phyloP scores from a whole-genome alignment of 2,888 invertebrate genomes.

The Fabriciana adippe region DNA sequence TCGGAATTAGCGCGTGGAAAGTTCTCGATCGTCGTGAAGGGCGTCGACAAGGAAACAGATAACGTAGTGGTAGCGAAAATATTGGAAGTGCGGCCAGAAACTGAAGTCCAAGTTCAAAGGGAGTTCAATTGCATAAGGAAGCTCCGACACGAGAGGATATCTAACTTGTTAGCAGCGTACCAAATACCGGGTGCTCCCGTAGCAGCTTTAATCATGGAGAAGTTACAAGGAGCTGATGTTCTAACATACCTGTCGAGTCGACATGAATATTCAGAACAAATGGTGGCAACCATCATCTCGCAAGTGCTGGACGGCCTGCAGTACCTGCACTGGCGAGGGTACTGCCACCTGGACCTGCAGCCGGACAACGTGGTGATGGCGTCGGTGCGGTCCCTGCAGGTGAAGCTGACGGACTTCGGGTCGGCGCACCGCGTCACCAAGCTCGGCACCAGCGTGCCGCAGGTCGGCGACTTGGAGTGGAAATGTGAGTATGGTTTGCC shows the following conservation, averaged over 20 bases:
- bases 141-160: slow-evolving; percentile 94
- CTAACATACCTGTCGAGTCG: slow-evolving; percentile 93
- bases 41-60: slow-evolving; percentile 88
- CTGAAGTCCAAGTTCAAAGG: slow-evolving; percentile 85
- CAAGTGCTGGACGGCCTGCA: slow-evolving; percentile 95
- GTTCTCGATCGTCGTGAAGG: slow-evolving; percentile 92
- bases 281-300: slow-evolving; percentile 92
- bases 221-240: slow-evolving; percentile 95
- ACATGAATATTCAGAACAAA: slow-evolving; percentile 96
- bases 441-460: slow-evolving; percentile 87
- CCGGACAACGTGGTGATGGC: slow-evolving; percentile 98
- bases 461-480: slow-evolving; percentile 89
- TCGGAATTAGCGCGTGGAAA: slow-evolving; percentile 93
- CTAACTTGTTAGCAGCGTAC: slow-evolving; percentile 87
- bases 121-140: slow-evolving; percentile 93
- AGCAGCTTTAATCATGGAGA: slow-evolving; percentile 89
- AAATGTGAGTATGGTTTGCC: slow-evolving; percentile 73
- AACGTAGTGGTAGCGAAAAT: slow-evolving; percentile 92
- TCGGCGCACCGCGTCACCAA: slow-evolving; percentile 91
- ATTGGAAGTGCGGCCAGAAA: slow-evolving; percentile 85
- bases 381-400: slow-evolving; percentile 90
- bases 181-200: slow-evolving; percentile 85
- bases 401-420: slow-evolving; percentile 96
- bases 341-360: slow-evolving; percentile 94
- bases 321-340: slow-evolving; percentile 97